Evolutionary conservation across 2,888 invertebrate genomes (phyloP).

Genomic region (Rhagonycha fulva): DNA sequence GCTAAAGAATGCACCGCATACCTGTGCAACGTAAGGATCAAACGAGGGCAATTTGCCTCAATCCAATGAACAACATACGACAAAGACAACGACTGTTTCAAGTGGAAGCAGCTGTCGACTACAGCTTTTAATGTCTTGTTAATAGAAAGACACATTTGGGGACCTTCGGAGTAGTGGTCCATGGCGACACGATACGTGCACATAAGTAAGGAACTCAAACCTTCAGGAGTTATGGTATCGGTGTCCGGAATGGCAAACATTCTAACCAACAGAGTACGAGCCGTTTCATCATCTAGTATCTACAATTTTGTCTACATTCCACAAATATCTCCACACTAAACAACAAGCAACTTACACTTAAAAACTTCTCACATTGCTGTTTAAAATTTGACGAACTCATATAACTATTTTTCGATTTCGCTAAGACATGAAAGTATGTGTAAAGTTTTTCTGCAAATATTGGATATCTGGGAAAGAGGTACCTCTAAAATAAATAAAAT

Average conservation of each 20-base stretch:
- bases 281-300: slow-evolving; percentile 59
- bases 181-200: slow-evolving; percentile 79
- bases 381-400: slow-evolving; percentile 69
- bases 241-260: slow-evolving; percentile 61
- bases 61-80: slow-evolving; percentile 84
- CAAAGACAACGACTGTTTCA: slow-evolving; percentile 72
- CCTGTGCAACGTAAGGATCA: slow-evolving; percentile 74
- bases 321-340: neutral
- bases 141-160: slow-evolving; percentile 60
- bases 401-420: slow-evolving; percentile 65
- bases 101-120: slow-evolving; percentile 80
- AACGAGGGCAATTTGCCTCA: slow-evolving; percentile 74
- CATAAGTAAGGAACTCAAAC: slow-evolving; percentile 68
- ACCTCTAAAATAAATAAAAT: slow-evolving; percentile 59
- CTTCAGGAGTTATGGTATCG: slow-evolving; percentile 65
- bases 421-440: slow-evolving; percentile 63
- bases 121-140: slow-evolving; percentile 74
- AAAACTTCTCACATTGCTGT: slow-evolving; percentile 72
- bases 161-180: slow-evolving; percentile 75
- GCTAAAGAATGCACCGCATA: slow-evolving; percentile 63
- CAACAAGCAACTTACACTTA: slow-evolving; percentile 52
- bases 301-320: slow-evolving; percentile 30
- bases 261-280: slow-evolving; percentile 72
- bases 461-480: slow-evolving; percentile 78
- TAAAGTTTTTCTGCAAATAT: slow-evolving; percentile 73